These are phyloP conservation scores for Gymnopithys bicolor DNA, from an alignment of 2,797 vertebrate species.

Conservation along the genomic window DNA sequence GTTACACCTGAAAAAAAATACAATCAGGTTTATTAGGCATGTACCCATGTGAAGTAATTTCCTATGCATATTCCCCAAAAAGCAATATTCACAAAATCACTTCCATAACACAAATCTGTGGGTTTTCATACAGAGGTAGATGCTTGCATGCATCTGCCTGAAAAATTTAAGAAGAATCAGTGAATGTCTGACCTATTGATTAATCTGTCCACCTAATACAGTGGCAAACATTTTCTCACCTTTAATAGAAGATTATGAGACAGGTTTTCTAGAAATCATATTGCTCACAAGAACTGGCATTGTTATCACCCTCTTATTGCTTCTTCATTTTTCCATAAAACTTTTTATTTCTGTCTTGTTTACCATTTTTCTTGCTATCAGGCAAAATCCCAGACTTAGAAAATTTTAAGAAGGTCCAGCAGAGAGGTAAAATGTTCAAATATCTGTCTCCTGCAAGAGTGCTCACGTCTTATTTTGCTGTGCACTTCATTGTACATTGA, in stretches of 20 bases:
- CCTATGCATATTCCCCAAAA: neutral
- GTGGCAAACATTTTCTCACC: neutral
- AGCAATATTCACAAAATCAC: neutral
- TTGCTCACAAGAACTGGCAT: neutral
- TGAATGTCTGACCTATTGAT: neutral
- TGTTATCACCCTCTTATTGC: neutral
- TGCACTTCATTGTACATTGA: neutral
- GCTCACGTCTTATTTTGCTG: neutral
- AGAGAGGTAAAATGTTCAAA: neutral
- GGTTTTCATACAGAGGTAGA: neutral
- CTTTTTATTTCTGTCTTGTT: neutral
- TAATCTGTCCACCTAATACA: neutral
- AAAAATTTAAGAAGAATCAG: neutral
- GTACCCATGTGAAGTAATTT: neutral
- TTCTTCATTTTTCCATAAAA: neutral
- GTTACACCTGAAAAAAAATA: neutral
- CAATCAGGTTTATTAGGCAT: neutral
- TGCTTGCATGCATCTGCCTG: neutral
- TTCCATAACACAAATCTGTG: neutral
- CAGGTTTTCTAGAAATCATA: accelerated
- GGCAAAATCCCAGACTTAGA: neutral
- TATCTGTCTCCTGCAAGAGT: neutral
- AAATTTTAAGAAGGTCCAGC: neutral
- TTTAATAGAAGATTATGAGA: neutral
- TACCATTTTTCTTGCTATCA: neutral